Percentiles rank a stretch among this genome's conserved stretches.
These are phyloP conservation scores for Esperia sulphurella DNA, from an alignment of 2,888 invertebrate species.

Conservation along the genomic window DNA sequence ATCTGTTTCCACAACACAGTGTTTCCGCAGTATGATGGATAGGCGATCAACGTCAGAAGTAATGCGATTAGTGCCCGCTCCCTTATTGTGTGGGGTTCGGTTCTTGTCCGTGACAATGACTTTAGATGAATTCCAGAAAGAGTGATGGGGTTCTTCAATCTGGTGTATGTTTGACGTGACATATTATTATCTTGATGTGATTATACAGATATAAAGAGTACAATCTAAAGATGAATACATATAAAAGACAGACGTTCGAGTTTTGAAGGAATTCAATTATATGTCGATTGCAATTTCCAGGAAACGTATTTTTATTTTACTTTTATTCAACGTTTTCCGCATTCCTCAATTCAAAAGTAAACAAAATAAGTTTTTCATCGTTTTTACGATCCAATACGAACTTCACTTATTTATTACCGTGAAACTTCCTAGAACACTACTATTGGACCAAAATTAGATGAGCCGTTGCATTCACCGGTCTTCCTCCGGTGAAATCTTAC, in stretches of 20 bases:
- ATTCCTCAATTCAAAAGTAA: neutral
- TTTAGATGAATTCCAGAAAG: conserved; percentile 26
- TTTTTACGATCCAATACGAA: conserved; percentile 27
- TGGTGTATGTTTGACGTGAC: neutral
- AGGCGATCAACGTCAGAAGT: conserved; percentile 48
- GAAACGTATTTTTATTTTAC: neutral
- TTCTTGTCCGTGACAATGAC: conserved; percentile 30
- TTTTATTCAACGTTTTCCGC: neutral
- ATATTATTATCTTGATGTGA: too few relatives aligned
- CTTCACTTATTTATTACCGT: conserved; percentile 29
- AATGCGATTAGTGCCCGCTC: conserved; percentile 42
- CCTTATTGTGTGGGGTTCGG: conserved; percentile 27
- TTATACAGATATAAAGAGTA: too few relatives aligned
- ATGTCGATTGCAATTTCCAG: too few relatives aligned
- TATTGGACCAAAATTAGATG: neutral
- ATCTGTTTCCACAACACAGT: conserved; percentile 10
- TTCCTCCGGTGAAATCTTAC: conserved; percentile 6
- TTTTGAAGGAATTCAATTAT: too few relatives aligned
- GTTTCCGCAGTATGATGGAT: conserved; percentile 35
- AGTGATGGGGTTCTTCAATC: conserved; percentile 14
- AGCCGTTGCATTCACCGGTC: neutral
- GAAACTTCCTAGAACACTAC: conserved; percentile 36
- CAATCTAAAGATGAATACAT: too few relatives aligned
- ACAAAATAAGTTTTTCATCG: conserved; percentile 11
- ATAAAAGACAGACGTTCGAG: too few relatives aligned